Evolutionary conservation across 2,113 vertebrate species (phyloP).

Genomic region (Ibidorhyncha struthersii): DNA sequence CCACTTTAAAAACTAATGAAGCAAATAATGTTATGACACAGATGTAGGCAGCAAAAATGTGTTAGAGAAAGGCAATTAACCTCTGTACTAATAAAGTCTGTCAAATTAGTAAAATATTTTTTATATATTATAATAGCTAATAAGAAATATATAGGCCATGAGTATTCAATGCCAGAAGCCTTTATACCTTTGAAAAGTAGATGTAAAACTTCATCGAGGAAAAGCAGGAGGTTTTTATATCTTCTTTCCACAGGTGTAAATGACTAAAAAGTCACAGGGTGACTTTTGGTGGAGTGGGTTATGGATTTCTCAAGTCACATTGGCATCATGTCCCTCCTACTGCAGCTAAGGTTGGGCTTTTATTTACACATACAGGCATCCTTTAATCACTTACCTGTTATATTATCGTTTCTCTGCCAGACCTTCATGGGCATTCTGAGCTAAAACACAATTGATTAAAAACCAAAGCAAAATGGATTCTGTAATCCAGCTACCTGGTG

Average conservation of each 20-base stretch:
- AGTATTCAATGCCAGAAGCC: not conserved
- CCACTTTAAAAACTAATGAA: constrained; percentile 79
- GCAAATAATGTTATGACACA: constrained; percentile 79
- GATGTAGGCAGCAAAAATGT: constrained; percentile 71
- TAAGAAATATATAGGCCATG: constrained; percentile 21
- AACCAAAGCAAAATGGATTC: not conserved
- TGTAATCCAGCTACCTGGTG: not conserved
- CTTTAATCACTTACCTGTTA: not conserved
- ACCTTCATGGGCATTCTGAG: not conserved
- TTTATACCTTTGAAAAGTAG: not conserved
- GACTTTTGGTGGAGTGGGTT: not conserved
- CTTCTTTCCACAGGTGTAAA: not conserved
- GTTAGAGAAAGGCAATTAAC: constrained; percentile 77
- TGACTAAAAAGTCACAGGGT: not conserved
- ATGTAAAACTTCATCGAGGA: not conserved
- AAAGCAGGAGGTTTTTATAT: not conserved
- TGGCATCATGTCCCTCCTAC: not conserved
- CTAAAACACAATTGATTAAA: not conserved
- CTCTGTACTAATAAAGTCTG: constrained; percentile 60
- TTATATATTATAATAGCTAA: constrained; percentile 1
- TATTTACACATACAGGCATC: not conserved
- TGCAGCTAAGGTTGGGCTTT: not conserved
- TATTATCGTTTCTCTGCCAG: not conserved
- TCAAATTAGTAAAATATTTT: constrained; percentile 60
- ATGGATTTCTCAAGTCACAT: not conserved